These are phyloP conservation scores for Polietes domitor DNA, from an alignment of 2,888 invertebrate species.

Conservation along the genomic window DNA sequence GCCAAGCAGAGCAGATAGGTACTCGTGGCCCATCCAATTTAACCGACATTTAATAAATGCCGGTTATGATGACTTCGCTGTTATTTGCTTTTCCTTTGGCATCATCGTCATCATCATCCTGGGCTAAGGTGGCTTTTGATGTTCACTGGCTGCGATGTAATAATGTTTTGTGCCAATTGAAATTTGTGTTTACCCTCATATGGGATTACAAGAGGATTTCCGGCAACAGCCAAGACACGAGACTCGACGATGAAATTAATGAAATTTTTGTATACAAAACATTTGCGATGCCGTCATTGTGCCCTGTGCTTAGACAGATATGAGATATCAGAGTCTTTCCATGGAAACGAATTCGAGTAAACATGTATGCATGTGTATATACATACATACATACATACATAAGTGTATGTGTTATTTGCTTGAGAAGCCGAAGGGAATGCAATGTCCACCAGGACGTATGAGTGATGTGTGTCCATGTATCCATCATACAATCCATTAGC, in stretches of 20 bases:
- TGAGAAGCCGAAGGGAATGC: background rate
- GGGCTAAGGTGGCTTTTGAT: slow-evolving; percentile 46
- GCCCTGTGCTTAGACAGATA: background rate
- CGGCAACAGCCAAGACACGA: background rate
- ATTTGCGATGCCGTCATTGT: background rate
- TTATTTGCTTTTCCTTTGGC: background rate
- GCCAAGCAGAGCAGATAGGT: background rate
- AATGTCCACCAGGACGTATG: background rate
- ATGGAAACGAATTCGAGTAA: background rate
- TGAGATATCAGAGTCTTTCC: background rate
- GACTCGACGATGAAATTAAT: slow-evolving; percentile 8
- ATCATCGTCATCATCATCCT: background rate
- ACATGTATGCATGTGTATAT: background rate
- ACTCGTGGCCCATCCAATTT: slow-evolving; percentile 25
- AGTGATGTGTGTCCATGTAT: background rate
- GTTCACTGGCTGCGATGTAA: slow-evolving; percentile 44
- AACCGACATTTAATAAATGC: slow-evolving; percentile 40
- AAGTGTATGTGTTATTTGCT: background rate
- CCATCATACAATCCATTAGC: background rate
- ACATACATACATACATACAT: background rate
- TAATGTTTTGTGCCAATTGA: slow-evolving; percentile 30
- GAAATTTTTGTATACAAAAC: background rate
- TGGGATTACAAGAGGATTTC: slow-evolving; percentile 28
- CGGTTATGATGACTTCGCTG: slow-evolving; percentile 25
- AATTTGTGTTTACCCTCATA: slow-evolving; percentile 24